A percentile compares a stretch with the other conserved stretches of the same genome.
Evolutionary conservation across 2,888 invertebrate species (phyloP).

Genomic region (Tribolium freemani): DNA sequence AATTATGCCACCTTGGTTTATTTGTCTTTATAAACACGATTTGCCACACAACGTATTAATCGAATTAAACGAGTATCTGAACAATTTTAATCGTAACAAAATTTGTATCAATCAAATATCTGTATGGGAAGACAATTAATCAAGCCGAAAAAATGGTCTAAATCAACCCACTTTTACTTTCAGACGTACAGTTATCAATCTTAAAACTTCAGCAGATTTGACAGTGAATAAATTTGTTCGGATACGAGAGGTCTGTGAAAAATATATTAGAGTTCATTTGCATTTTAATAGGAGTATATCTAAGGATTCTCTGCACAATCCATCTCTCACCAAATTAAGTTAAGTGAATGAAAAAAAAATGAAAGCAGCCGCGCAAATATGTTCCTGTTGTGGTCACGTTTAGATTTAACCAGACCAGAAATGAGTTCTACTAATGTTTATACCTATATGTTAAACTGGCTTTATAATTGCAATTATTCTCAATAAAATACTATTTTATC

Average conservation of each 20-base stretch:
- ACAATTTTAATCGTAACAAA: neutral
- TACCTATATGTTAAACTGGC: conserved; percentile 51
- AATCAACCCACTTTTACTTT: conserved; percentile 28
- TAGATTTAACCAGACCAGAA: too few relatives aligned
- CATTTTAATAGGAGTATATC: conserved; percentile 19
- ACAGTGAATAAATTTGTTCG: conserved; percentile 23
- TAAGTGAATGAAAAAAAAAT: neutral
- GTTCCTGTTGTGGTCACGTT: neutral
- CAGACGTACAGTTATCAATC: conserved; percentile 17
- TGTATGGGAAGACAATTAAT: neutral
- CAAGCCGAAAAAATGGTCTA: conserved; percentile 1
- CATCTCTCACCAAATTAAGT: neutral
- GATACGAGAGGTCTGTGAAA: neutral
- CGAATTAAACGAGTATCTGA: neutral
- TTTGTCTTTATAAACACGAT: neutral
- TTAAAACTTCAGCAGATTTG: conserved; percentile 3
- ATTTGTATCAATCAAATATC: neutral
- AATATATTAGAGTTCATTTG: conserved; percentile 10
- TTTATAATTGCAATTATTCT: conserved; percentile 66
- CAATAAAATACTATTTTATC: conserved; percentile 68
- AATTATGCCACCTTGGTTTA: conserved; percentile 10
- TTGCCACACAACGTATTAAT: neutral
- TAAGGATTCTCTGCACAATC: neutral
- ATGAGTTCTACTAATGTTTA: neutral
- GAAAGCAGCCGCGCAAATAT: neutral